These are phyloP conservation scores for Timandra comae DNA, from an alignment of 2,888 invertebrate species.

Conservation along the genomic window DNA sequence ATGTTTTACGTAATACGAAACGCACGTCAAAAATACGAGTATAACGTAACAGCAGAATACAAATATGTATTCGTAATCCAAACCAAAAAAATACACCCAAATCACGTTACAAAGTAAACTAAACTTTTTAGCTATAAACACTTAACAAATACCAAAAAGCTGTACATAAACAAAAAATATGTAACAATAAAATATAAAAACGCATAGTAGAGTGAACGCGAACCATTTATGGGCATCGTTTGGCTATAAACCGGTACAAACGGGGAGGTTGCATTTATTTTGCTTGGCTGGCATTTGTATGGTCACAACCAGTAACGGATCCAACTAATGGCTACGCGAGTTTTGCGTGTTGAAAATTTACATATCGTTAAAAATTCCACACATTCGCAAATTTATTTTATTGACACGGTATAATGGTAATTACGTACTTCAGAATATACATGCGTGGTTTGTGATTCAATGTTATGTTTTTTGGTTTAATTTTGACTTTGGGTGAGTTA, in stretches of 20 bases:
- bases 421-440: conserved; percentile 16
- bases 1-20: no score
- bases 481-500: no score
- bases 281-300: conserved; percentile 27
- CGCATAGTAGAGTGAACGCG: conserved; percentile 9
- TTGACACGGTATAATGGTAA: conserved; percentile 22
- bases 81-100: no score
- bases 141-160: neutral
- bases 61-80: no score
- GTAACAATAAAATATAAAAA: conserved; percentile 6
- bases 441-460: neutral
- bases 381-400: conserved; percentile 27
- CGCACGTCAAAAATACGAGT: no score
- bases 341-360: conserved; percentile 24
- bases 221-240: conserved; percentile 27
- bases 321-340: conserved; percentile 24
- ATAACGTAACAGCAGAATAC: no score
- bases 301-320: conserved; percentile 18
- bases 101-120: no score
- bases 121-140: no score
- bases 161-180: neutral
- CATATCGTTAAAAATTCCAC: conserved; percentile 30
- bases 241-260: conserved; percentile 29
- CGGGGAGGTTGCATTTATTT: conserved; percentile 31
- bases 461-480: no score